Base-by-base conservation (phyloP, 37 sponge, comb jelly and placozoan species). In the Halichondria panicea region DNA sequence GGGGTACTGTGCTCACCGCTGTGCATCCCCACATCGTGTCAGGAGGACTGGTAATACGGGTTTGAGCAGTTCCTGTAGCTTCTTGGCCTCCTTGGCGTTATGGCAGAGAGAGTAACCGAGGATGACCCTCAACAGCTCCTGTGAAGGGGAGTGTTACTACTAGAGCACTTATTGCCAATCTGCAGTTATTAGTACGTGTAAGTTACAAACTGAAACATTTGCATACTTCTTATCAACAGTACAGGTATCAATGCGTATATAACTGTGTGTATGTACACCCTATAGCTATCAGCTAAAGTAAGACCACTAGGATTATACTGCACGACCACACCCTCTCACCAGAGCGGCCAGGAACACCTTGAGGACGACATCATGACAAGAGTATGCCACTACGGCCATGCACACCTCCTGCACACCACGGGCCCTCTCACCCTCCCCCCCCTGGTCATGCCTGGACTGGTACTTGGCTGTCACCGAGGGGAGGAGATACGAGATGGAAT, bases 341-440 rank as follows among this genome's bases (percentile, higher is more conserved):
- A 88, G 65, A 30, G 88, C 42, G 31, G 88, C 88, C 36, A 88
- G 81, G 45, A 67, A 88, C 33, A 88, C 83, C 38, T 81, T 88
- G 34, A 81, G 70, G 12, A 88, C 88, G 27, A 83, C 74, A 46
- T 88, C 88, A 38, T 37, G 40, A n/a, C 77, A 76, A 13, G 83
- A n/a, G 53, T 70, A 25, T 22, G 68, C 58, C 39, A 82, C 77
- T 30, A 88, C 63, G 1, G 41, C 53, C 43, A 55, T 63, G 34
- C 82, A 76, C 48, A 63, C 78, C 37, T 59, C 60, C 61, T 70
- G 76, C 1, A 76, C 63, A 0, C 7, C 38, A 0, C 27, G 44
- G 18, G 35, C 36, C 27, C 38, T 27, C 21, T 18, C 24, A 4
- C 25, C 4, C 15, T 36, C 4, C 46, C 25, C 46, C 46, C 43